Evolutionary conservation across 2,888 invertebrate genomes (phyloP).

Genomic region (Clanis bilineata): DNA sequence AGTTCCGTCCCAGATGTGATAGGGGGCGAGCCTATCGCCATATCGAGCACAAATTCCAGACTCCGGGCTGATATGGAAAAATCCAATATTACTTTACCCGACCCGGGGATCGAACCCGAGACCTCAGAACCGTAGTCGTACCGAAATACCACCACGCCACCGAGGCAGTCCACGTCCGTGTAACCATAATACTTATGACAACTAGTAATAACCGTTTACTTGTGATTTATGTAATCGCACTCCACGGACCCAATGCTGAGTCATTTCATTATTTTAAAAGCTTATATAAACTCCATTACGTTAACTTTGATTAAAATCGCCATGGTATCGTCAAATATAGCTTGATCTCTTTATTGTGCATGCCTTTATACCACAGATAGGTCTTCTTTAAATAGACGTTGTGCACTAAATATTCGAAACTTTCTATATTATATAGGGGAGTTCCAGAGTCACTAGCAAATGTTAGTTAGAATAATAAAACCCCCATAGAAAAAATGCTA

Average conservation of each 20-base stretch:
- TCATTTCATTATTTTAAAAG: not conserved
- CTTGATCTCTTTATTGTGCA: not conserved
- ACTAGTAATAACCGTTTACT: too few species aligned
- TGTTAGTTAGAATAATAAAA: not conserved
- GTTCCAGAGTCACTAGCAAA: not conserved
- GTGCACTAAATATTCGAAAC: not conserved
- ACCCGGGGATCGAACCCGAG: too few species aligned
- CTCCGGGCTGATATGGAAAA: too few species aligned
- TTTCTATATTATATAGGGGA: not conserved
- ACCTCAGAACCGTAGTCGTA: too few species aligned
- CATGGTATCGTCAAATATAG: not conserved
- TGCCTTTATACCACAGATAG: not conserved
- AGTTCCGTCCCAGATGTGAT: too few species aligned
- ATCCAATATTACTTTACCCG: too few species aligned
- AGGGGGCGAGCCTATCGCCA: too few species aligned
- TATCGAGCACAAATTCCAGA: too few species aligned
- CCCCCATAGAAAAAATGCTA: not conserved
- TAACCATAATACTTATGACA: too few species aligned
- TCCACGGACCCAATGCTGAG: not conserved
- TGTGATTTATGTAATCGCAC: not conserved
- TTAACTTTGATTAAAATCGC: not conserved
- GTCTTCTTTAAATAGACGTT: not conserved
- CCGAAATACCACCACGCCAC: too few species aligned
- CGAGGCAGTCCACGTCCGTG: too few species aligned
- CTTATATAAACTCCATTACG: not conserved